Evolutionary conservation across 2,888 invertebrate species (phyloP).

Genomic region (Sphinx pinastri): DNA sequence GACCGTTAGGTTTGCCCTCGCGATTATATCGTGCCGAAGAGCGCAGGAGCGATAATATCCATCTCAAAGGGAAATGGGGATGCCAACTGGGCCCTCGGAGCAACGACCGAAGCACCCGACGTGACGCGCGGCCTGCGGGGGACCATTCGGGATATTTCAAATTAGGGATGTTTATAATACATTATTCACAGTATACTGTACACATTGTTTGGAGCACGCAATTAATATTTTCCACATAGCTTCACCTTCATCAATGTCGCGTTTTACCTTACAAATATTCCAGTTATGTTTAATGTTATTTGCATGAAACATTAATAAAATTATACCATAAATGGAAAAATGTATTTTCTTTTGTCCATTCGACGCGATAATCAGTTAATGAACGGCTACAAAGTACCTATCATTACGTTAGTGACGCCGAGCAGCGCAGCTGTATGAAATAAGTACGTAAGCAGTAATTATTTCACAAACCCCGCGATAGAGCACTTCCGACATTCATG

Average conservation of each 20-base stretch:
- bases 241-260: slow-evolving; percentile 2
- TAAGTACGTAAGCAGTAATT: not conserved
- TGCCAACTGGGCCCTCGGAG: slow-evolving; percentile 42
- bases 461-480: not conserved
- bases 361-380: not conserved
- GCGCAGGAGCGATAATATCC: slow-evolving; percentile 59
- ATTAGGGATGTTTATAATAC: slow-evolving; percentile 59
- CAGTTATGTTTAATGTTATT: not conserved
- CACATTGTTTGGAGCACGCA: not conserved
- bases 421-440: not conserved
- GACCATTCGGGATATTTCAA: slow-evolving; percentile 53
- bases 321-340: not conserved
- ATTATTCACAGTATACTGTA: slow-evolving; percentile 42
- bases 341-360: not conserved
- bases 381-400: not conserved
- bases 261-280: not conserved
- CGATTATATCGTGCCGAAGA: slow-evolving; percentile 59
- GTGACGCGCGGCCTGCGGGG: slow-evolving; percentile 30
- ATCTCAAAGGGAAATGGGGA: slow-evolving; percentile 57
- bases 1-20: slow-evolving; percentile 63
- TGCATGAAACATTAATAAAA: not conserved
- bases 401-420: not conserved
- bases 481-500: not conserved
- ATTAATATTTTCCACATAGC: not conserved
- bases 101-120: slow-evolving; percentile 54